phyloP scores from a whole-genome alignment of 2,797 vertebrate species.

The Neosilurus mollespiculum region DNA sequence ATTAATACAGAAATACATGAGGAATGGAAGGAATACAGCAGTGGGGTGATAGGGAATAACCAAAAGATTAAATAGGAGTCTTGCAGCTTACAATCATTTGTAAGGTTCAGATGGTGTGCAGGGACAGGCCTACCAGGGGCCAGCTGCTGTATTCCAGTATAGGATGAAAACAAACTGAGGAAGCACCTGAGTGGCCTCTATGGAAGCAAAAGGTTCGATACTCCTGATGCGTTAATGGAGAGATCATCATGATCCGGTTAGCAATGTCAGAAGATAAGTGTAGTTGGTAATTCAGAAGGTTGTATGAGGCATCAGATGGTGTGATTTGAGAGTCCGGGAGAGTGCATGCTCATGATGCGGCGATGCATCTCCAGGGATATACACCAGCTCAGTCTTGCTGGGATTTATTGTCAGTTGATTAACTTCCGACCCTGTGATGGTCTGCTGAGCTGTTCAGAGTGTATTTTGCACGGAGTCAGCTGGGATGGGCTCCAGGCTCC shows the following conservation, averaged over 20 bases:
- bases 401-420: background rate
- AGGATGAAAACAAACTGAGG: background rate
- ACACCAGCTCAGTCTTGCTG: background rate
- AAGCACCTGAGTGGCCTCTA: background rate
- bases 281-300: background rate
- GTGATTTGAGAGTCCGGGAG: too few species aligned
- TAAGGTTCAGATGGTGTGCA: background rate
- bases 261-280: background rate
- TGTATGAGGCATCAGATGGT: background rate
- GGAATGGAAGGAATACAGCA: background rate
- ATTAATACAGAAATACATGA: too few species aligned
- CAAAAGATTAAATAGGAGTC: background rate
- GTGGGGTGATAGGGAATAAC: background rate
- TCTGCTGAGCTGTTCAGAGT: too few species aligned
- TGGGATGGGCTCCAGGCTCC: too few species aligned
- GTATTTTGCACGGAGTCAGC: too few species aligned
- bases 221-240: background rate
- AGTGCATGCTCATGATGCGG: background rate
- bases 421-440: background rate
- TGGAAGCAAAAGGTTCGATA: background rate
- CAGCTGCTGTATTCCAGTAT: background rate
- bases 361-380: background rate
- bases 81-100: background rate
- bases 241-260: background rate
- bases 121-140: too few species aligned